A percentile compares a stretch with the other conserved stretches of the same genome.
Conservation (phyloP, 2,888 invertebrate species). For the Idaea aversata region DNA sequence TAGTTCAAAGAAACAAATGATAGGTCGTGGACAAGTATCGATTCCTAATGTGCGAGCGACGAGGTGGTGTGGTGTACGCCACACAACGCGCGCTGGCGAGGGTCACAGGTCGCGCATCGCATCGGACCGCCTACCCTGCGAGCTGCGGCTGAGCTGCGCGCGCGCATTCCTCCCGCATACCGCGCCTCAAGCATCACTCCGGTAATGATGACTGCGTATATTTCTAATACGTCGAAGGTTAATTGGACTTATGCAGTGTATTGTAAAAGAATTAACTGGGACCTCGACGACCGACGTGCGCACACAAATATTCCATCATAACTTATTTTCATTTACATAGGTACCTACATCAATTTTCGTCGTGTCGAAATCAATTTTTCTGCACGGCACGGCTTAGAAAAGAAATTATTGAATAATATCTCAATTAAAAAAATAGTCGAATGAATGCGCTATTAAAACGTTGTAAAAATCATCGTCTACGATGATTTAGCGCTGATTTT, state of each 20-base stretch:
- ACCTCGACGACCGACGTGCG: conserved; percentile 21
- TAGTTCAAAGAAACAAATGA: conserved; percentile 25
- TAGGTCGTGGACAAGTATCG: conserved; percentile 29
- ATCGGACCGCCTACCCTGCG: conserved; percentile 52
- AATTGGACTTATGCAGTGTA: conserved; percentile 73
- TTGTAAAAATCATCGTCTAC: conserved; percentile 8
- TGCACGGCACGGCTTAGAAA: conserved; percentile 18
- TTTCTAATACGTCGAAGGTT: conserved; percentile 73
- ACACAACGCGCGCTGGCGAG: conserved; percentile 59
- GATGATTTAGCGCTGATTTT: neutral
- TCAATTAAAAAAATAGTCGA: conserved; percentile 25
- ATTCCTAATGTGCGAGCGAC: conserved; percentile 31
- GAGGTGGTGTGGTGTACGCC: conserved; percentile 35
- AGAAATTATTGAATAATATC: conserved; percentile 13
- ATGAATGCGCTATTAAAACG: conserved; percentile 16
- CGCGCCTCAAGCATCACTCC: conserved; percentile 50
- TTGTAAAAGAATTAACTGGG: conserved; percentile 68
- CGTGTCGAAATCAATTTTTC: conserved; percentile 32
- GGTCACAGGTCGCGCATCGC: conserved; percentile 60
- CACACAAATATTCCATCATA: conserved; percentile 28
- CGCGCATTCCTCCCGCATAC: conserved; percentile 58
- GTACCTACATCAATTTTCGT: conserved; percentile 25
- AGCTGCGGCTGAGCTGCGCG: conserved; percentile 58
- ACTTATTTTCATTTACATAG: conserved; percentile 26
- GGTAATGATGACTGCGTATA: conserved; percentile 69